Conservation (phyloP, 2,888 invertebrate genomes). For the Noctua comes region DNA sequence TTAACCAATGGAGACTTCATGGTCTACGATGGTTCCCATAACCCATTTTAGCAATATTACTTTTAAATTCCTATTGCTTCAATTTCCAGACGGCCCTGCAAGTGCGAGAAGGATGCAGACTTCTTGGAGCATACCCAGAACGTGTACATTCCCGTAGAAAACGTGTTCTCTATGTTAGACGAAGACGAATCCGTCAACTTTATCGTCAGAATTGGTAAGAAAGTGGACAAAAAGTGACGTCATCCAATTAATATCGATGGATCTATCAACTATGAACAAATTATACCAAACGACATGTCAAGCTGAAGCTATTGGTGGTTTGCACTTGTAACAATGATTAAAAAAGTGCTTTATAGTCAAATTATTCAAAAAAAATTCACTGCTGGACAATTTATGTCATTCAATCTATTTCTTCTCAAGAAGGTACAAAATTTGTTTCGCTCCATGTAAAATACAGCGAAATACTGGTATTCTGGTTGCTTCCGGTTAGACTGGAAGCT, state of each 20-base stretch:
- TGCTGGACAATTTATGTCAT: no score
- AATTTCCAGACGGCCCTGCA: conserved; percentile 84
- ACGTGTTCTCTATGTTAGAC: conserved; percentile 89
- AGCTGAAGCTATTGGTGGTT: neutral
- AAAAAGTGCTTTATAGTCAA: no score
- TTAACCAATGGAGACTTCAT: neutral
- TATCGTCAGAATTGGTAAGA: conserved; percentile 86
- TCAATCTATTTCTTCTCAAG: no score
- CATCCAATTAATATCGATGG: conserved; percentile 11
- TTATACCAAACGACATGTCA: neutral
- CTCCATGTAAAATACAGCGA: no score
- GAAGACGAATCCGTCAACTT: conserved; percentile 84
- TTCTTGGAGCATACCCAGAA: conserved; percentile 89
- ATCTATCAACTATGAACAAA: neutral
- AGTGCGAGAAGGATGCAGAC: conserved; percentile 88
- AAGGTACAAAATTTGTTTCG: no score
- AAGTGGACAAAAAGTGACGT: neutral
- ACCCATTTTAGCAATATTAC: neutral
- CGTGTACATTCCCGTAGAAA: conserved; percentile 89
- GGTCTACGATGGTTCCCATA: neutral
- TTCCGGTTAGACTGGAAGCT: no score
- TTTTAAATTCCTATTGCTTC: neutral
- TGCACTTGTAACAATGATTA: neutral
- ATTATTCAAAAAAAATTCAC: no score
- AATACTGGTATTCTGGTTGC: no score